A percentile compares a stretch with the other conserved stretches of the same genome.
phyloP scores from a whole-genome alignment of 2,888 invertebrate species.

The Drosophila greeni region DNA sequence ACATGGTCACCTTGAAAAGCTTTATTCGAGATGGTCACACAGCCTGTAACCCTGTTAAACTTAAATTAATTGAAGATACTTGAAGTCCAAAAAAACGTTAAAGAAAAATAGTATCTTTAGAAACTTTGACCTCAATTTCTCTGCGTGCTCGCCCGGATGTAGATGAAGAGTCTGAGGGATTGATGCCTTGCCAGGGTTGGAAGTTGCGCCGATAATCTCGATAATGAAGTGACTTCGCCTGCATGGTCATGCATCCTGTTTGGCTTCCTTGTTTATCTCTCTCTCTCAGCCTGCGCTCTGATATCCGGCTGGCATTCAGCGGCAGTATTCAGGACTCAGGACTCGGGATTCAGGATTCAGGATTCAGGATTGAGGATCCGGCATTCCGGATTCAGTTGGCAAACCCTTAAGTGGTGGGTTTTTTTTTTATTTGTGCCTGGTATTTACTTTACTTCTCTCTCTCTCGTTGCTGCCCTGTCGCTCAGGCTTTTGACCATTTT shows the following conservation, averaged over 20 bases:
- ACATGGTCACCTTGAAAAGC: too few species aligned
- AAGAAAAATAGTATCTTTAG: too few species aligned
- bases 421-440: slow-evolving; percentile 50
- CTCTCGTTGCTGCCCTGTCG: slow-evolving; percentile 52
- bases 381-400: slow-evolving; percentile 35
- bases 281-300: slow-evolving; percentile 57
- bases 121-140: background rate
- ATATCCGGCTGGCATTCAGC: slow-evolving; percentile 68
- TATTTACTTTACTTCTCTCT: slow-evolving; percentile 40
- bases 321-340: slow-evolving; percentile 41
- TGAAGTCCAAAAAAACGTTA: background rate
- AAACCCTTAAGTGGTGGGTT: slow-evolving; percentile 73
- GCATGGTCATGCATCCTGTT: slow-evolving; percentile 70
- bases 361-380: slow-evolving; percentile 10
- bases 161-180: slow-evolving; percentile 49
- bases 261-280: slow-evolving; percentile 43
- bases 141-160: slow-evolving; percentile 23
- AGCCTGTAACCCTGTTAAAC: too few species aligned
- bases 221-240: slow-evolving; percentile 74
- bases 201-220: slow-evolving; percentile 75
- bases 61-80: too few species aligned
- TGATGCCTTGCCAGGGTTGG: slow-evolving; percentile 61
- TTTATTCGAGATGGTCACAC: too few species aligned
- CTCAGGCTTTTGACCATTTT: slow-evolving; percentile 73
- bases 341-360: slow-evolving; percentile 21